phyloP scores from a whole-genome alignment of 2,888 invertebrate genomes.

The Gortyna flavago region DNA sequence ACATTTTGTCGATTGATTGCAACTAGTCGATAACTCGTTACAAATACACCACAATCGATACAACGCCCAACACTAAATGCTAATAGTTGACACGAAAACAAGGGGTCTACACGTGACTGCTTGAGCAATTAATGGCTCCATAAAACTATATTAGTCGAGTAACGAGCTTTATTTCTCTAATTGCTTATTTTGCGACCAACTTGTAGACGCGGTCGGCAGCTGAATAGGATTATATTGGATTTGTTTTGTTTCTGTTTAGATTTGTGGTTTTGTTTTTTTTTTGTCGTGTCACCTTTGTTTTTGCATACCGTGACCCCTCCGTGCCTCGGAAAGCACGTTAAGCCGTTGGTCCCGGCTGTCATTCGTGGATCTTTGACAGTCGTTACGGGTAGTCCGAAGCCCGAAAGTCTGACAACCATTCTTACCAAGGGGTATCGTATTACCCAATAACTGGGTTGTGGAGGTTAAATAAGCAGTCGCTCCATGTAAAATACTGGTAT shows the following conservation, averaged over 20 bases:
- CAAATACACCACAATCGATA: conserved; percentile 12
- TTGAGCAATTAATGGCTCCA: conserved; percentile 65
- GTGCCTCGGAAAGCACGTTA: too few species aligned
- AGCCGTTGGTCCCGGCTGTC: too few species aligned
- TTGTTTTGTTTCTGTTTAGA: conserved; percentile 22
- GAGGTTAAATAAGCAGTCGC: too few species aligned
- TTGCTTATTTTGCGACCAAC: conserved; percentile 60
- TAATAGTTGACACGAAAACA: conserved; percentile 64
- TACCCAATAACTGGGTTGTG: too few species aligned
- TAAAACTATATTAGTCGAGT: conserved; percentile 65
- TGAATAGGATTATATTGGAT: conserved; percentile 30
- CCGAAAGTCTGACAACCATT: too few species aligned
- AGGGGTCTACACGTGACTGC: conserved; percentile 60
- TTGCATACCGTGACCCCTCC: too few species aligned
- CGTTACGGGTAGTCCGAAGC: too few species aligned
- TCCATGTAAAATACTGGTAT: too few species aligned
- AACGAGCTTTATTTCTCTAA: conserved; percentile 68
- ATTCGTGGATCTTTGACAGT: too few species aligned
- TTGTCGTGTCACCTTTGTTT: too few species aligned
- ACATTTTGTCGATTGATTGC: background rate
- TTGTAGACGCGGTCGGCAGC: conserved; percentile 34
- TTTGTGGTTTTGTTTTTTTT: background rate
- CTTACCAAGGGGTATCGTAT: too few species aligned
- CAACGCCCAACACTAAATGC: conserved; percentile 57
- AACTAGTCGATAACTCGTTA: background rate